phyloP scores from a whole-genome alignment of 2,113 vertebrate genomes.

The Otocyon megalotis region DNA sequence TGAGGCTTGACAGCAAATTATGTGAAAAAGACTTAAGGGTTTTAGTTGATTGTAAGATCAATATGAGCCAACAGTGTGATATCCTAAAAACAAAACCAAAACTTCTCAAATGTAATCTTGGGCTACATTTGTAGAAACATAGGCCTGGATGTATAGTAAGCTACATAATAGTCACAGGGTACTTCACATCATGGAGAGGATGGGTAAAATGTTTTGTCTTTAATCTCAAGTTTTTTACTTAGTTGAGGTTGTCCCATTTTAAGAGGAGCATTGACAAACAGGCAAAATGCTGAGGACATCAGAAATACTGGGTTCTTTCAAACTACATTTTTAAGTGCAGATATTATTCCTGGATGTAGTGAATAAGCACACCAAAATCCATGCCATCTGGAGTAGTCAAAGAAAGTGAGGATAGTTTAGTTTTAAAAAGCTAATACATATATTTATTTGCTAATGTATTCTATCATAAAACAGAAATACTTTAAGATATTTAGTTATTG shows the following conservation, averaged over 20 bases:
- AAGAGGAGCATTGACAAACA: background rate
- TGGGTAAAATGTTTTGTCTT: background rate
- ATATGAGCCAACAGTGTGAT: background rate
- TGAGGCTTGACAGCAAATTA: constrained; percentile 58
- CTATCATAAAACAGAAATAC: background rate
- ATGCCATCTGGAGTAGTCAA: background rate
- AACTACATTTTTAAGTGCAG: background rate
- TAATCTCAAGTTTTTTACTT: background rate
- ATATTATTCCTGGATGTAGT: background rate
- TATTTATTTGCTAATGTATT: background rate
- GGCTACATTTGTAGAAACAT: background rate
- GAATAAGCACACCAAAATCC: background rate
- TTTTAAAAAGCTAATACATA: background rate
- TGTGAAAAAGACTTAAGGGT: constrained; percentile 43
- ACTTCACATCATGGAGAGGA: background rate
- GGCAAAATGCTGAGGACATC: background rate
- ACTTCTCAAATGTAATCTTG: background rate
- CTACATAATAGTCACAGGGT: background rate
- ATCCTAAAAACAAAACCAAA: background rate
- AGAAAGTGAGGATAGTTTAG: background rate
- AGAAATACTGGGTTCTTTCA: background rate
- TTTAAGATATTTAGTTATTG: background rate
- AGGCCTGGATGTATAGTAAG: background rate
- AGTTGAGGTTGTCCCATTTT: constrained; percentile 29
- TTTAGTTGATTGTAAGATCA: constrained; percentile 64